Evolutionary conservation across 2,797 vertebrate genomes (phyloP).

Genomic region (Cyclura pinguis): DNA sequence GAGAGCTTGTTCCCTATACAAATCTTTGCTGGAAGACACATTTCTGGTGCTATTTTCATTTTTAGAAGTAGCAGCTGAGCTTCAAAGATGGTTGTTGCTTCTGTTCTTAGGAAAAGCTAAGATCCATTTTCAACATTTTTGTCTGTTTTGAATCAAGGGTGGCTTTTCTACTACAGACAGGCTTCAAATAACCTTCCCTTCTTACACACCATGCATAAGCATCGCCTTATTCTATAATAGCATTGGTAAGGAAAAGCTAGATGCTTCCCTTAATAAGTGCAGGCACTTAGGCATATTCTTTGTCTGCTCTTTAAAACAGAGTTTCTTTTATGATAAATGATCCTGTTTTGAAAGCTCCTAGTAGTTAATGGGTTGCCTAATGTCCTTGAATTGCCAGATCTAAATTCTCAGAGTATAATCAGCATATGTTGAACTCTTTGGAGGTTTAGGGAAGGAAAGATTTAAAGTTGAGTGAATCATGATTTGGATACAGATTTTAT

Average conservation of each 20-base stretch:
- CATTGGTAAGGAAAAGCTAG: background rate
- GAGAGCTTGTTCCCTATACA: background rate
- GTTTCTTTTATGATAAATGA: background rate
- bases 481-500: constrained; percentile 10
- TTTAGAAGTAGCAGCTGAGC: background rate
- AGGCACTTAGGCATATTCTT: background rate
- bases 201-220: background rate
- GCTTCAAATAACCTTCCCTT: background rate
- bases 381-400: background rate
- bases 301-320: background rate
- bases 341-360: background rate
- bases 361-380: background rate
- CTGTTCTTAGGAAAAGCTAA: background rate
- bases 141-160: background rate
- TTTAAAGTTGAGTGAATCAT: fast-evolving
- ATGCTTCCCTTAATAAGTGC: background rate
- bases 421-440: background rate
- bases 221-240: fast-evolving
- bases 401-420: fast-evolving
- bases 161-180: background rate
- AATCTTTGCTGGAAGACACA: background rate
- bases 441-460: background rate
- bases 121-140: background rate
- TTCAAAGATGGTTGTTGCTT: background rate
- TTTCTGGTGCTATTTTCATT: background rate